phyloP scores from a whole-genome alignment of 2,797 vertebrate genomes.

The Poeciliopsis turneri region DNA sequence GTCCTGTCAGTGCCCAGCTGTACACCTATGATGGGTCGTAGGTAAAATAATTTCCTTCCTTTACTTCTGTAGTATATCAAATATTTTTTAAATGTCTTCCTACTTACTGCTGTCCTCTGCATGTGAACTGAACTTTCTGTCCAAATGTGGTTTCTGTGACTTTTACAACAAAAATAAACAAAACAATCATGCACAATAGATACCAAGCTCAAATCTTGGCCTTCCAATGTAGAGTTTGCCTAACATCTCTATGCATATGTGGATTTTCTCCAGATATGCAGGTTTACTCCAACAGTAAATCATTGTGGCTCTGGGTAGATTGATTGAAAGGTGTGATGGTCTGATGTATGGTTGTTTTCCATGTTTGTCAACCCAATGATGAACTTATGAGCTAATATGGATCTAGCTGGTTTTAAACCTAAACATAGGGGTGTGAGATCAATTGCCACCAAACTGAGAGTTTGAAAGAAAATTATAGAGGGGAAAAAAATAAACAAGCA shows the following conservation, averaged over 20 bases:
- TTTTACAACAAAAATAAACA: not conserved
- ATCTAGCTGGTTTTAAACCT: not conserved
- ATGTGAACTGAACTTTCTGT: not conserved
- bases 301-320: not conserved
- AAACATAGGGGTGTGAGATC: not conserved
- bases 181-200: not conserved
- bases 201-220: not conserved
- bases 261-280: not conserved
- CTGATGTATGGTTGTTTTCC: not conserved
- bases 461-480: not conserved
- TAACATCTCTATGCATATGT: not conserved
- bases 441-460: not conserved
- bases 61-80: not conserved
- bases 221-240: not conserved
- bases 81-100: not conserved
- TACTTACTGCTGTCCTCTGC: not conserved
- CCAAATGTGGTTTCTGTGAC: not conserved
- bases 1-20: not conserved
- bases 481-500: not conserved
- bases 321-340: not conserved
- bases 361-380: not conserved
- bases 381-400: not conserved
- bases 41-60: not conserved
- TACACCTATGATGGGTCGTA: not conserved
- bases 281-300: not conserved